These are phyloP conservation scores for Rhimphoctona megacephalus DNA, from an alignment of 2,888 invertebrate species.

Conservation along the genomic window DNA sequence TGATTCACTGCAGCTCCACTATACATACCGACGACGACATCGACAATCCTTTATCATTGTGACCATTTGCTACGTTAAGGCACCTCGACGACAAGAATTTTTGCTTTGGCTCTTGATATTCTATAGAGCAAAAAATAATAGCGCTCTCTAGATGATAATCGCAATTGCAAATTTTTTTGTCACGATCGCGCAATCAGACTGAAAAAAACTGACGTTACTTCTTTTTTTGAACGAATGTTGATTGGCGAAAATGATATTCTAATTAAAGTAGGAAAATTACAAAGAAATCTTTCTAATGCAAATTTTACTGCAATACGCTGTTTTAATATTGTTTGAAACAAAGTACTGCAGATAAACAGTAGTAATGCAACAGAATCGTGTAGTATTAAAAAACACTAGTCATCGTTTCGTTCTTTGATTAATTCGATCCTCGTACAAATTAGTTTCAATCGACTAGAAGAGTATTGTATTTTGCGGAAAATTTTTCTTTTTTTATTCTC, in stretches of 20 bases:
- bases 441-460: background rate
- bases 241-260: background rate
- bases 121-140: background rate
- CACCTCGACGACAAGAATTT: background rate
- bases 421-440: background rate
- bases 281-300: background rate
- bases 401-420: background rate
- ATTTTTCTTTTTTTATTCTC: background rate
- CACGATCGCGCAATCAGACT: background rate
- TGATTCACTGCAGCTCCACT: slow-evolving; percentile 39
- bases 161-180: background rate
- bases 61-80: background rate
- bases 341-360: background rate
- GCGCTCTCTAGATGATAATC: background rate
- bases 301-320: background rate
- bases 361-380: background rate
- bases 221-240: background rate
- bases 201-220: background rate
- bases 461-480: background rate
- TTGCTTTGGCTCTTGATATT: background rate
- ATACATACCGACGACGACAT: background rate
- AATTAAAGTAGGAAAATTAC: background rate
- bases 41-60: background rate
- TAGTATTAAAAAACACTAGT: too few relatives aligned
- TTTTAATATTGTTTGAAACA: background rate